Base-by-base conservation (phyloP, 2,797 vertebrate species). In the Falco naumanni region DNA sequence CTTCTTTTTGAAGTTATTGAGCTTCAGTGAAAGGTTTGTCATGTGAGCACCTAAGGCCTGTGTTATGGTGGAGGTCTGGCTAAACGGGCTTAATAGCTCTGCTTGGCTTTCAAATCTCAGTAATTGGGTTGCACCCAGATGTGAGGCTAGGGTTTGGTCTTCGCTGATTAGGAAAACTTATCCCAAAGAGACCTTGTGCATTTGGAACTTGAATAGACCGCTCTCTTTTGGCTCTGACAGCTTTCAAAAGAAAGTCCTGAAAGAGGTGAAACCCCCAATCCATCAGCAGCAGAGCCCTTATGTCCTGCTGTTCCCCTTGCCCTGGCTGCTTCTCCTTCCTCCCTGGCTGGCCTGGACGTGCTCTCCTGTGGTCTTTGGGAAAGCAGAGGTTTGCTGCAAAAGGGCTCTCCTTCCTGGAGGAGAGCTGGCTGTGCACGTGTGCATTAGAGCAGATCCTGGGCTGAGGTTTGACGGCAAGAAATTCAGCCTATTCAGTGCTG, bases 51-150 rank as follows among this genome's bases (percentile, higher is more conserved):
- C 72, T 84, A 70, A 66, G 77, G 82, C 43, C 59, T 34, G 33
- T 33, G 66, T 91, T 94, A 57, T 4, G 56, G 59, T 74, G 74
- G 77, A 87, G 85, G 16, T 92, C 77, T 82, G 80, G 70, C 70
- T 89, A 59, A 87, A 51, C 26, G 54, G 29, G 66, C 47, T 79
- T 80, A 87, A 57, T 53, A 63, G 85, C 3, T 0, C 70, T 15
- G 39, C 84, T 39, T 37, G 74, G 70, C 91, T 95, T 96, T 95
- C 91, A 94, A 90, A 82, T 80, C 60, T 37, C 75, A 2, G 4
- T 95, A 95, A 95, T 47, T 93, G 84, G 60, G 71, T 51, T 64
- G 48, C 64, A 76, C 37, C 3, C 60, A 22, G 70, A 19, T 63
- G 26, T 41, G 39, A 70, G 25, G 83, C 39, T 37, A 20, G 56